Conservation (phyloP, 2,113 vertebrate species). For the human region GRCh38 chr2:174873501-174874000, state of each 20-base stretch:
- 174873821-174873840: background rate
- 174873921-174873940: background rate
- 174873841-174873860: background rate
- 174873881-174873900: background rate
- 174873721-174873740: background rate
- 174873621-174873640: background rate
- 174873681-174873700: slow-evolving; percentile 28
- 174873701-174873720: slow-evolving; percentile 46
- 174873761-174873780: slow-evolving; percentile 32
- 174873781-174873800: slow-evolving; percentile 39
- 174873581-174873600: background rate
- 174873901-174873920: background rate
- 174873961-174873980: background rate
- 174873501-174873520: background rate
- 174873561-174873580: background rate
- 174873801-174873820: slow-evolving; percentile 13
- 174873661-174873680: background rate
- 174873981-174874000: background rate
- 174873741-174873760: background rate
- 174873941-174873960: background rate
- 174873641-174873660: background rate
- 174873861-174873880: background rate
- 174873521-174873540: slow-evolving; percentile 30
- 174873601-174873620: background rate
- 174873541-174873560: background rate